Conservation (phyloP, 1,140 invertebrate species). For the Phenacoccus solenopsis region DNA sequence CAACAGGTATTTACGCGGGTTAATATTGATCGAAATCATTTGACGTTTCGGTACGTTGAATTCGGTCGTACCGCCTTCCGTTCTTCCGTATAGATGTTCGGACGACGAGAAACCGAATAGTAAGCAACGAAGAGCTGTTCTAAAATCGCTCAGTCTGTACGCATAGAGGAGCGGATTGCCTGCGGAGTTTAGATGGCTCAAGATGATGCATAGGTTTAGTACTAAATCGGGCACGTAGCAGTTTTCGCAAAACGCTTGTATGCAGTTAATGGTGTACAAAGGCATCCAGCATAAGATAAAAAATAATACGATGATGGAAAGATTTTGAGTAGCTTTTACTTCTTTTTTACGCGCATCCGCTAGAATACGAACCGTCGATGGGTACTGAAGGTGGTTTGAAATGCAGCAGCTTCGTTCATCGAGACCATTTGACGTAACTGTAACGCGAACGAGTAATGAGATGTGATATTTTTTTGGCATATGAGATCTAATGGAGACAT, state of each 20-base stretch:
- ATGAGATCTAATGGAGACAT: neutral
- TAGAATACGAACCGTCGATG: slow-evolving; percentile 58
- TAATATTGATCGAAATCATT: neutral
- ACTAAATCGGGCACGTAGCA: slow-evolving; percentile 51
- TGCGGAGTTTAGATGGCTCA: slow-evolving; percentile 79
- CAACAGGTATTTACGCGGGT: neutral
- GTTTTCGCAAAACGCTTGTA: slow-evolving; percentile 61
- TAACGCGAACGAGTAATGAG: slow-evolving; percentile 20
- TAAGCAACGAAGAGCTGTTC: slow-evolving; percentile 43
- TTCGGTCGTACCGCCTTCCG: neutral
- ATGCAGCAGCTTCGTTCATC: slow-evolving; percentile 36
- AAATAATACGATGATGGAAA: slow-evolving; percentile 78
- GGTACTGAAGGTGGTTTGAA: neutral
- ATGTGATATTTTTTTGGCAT: neutral
- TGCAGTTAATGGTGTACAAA: slow-evolving; percentile 78
- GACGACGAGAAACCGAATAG: slow-evolving; percentile 20
- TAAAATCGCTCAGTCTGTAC: slow-evolving; percentile 76
- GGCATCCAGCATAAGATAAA: slow-evolving; percentile 90
- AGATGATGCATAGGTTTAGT: slow-evolving; percentile 69
- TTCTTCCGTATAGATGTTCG: neutral
- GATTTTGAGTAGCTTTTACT: slow-evolving; percentile 79
- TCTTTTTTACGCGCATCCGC: slow-evolving; percentile 70
- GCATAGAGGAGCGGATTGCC: slow-evolving; percentile 79
- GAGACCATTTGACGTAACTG: slow-evolving; percentile 44
- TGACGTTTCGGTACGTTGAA: neutral